phyloP scores from a whole-genome alignment of 2,888 invertebrate genomes.

The Acleris holmiana region DNA sequence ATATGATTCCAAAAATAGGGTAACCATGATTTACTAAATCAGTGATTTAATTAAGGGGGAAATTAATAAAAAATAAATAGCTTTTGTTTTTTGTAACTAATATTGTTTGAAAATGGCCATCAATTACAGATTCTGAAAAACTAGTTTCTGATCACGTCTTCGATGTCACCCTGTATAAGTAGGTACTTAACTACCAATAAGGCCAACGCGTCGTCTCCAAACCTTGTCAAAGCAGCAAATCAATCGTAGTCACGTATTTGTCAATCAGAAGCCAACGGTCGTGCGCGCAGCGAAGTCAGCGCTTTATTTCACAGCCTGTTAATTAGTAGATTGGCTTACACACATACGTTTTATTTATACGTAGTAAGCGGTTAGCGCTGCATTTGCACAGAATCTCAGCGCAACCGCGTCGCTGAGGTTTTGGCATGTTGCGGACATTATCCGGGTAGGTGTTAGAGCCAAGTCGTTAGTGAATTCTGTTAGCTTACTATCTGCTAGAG shows the following conservation, averaged over 20 bases:
- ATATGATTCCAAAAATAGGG: too few relatives aligned
- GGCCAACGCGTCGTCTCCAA: too few relatives aligned
- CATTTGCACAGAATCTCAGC: conserved; percentile 41
- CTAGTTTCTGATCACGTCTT: too few relatives aligned
- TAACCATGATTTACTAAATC: too few relatives aligned
- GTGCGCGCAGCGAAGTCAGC: conserved; percentile 45
- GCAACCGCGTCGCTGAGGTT: conserved; percentile 26
- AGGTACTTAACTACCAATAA: too few relatives aligned
- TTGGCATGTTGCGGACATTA: conserved; percentile 36
- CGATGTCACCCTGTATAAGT: too few relatives aligned
- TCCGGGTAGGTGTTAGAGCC: conserved; percentile 37
- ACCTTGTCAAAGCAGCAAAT: conserved; percentile 15
- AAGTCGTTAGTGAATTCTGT: conserved; percentile 46
- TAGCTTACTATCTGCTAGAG: conserved; percentile 32
- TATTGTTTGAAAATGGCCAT: too few relatives aligned
- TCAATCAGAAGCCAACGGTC: conserved; percentile 33
- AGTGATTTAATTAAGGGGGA: too few relatives aligned
- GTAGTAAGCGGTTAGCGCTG: conserved; percentile 40
- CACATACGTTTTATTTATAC: conserved; percentile 46
- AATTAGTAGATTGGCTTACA: conserved; percentile 53
- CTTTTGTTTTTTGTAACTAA: too few relatives aligned
- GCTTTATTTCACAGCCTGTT: conserved; percentile 54
- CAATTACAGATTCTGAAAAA: too few relatives aligned
- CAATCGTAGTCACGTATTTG: conserved; percentile 27
- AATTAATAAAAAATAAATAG: too few relatives aligned